phyloP scores from a whole-genome alignment of 2,113 vertebrate genomes.

The Sarotherodon lohbergeri region DNA sequence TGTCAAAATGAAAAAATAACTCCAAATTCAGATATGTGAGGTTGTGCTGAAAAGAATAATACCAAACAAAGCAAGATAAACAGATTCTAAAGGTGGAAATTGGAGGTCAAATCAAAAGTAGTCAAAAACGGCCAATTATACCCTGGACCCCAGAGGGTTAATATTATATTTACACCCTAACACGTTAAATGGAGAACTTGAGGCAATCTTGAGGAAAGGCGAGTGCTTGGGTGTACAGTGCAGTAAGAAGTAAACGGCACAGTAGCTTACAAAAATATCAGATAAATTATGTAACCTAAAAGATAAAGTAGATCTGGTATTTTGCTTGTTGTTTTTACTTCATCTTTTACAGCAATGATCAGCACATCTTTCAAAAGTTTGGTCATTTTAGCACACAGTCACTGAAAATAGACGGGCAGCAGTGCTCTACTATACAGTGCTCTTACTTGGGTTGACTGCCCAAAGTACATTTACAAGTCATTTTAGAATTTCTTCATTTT shows the following conservation, averaged over 20 bases:
- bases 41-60: too few species aligned
- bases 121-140: too few species aligned
- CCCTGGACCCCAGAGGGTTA: background rate
- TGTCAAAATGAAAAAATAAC: too few species aligned
- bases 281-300: background rate
- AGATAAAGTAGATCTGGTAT: background rate
- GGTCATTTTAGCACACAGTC: background rate
- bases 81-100: too few species aligned
- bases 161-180: background rate
- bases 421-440: background rate
- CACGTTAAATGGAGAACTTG: background rate
- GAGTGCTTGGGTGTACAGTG: background rate
- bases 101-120: too few species aligned
- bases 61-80: too few species aligned
- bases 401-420: background rate
- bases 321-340: background rate
- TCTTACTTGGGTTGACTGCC: background rate
- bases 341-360: background rate
- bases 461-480: background rate
- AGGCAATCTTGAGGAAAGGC: background rate
- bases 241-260: background rate
- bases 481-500: background rate
- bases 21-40: too few species aligned
- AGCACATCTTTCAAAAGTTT: background rate
- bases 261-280: background rate